phyloP scores from a whole-genome alignment of 2,888 invertebrate genomes.

The Erynnis tages region DNA sequence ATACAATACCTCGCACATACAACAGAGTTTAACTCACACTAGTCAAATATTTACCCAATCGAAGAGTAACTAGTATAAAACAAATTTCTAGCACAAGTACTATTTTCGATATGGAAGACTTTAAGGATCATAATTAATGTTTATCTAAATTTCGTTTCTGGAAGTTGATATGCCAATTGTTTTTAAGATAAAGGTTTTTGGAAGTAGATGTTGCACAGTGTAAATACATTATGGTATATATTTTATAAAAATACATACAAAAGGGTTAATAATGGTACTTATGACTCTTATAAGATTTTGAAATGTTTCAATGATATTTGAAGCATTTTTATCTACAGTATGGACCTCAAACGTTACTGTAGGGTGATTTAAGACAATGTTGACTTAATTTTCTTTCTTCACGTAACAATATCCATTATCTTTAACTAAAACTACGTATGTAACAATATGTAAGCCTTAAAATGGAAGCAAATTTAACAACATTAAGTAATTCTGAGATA shows the following conservation, averaged over 20 bases:
- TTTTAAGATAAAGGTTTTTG: constrained; percentile 63
- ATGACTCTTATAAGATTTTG: constrained; percentile 58
- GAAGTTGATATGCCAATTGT: constrained; percentile 81
- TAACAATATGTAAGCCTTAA: constrained; percentile 72
- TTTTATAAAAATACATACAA: constrained; percentile 80
- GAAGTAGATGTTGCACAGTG: constrained; percentile 71
- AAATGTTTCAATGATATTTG: constrained; percentile 78
- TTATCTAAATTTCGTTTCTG: constrained; percentile 72
- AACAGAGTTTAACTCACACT: constrained; percentile 35
- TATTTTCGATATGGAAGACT: constrained; percentile 82
- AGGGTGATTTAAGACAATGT: constrained; percentile 30
- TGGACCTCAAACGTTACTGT: constrained; percentile 54
- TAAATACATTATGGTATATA: constrained; percentile 75
- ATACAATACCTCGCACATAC: constrained; percentile 22
- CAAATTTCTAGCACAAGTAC: constrained; percentile 66
- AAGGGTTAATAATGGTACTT: constrained; percentile 62
- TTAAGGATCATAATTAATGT: constrained; percentile 56
- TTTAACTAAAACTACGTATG: constrained; percentile 52
- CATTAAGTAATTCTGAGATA: constrained; percentile 64
- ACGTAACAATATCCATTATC: constrained; percentile 48
- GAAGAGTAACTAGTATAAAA: constrained; percentile 53
- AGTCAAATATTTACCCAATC: constrained; percentile 56
- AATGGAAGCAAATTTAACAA: constrained; percentile 76
- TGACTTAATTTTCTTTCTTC: constrained; percentile 37
- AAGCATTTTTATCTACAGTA: constrained; percentile 56